phyloP scores from a whole-genome alignment of 2,888 invertebrate species.

The Calameuta pallipes region DNA sequence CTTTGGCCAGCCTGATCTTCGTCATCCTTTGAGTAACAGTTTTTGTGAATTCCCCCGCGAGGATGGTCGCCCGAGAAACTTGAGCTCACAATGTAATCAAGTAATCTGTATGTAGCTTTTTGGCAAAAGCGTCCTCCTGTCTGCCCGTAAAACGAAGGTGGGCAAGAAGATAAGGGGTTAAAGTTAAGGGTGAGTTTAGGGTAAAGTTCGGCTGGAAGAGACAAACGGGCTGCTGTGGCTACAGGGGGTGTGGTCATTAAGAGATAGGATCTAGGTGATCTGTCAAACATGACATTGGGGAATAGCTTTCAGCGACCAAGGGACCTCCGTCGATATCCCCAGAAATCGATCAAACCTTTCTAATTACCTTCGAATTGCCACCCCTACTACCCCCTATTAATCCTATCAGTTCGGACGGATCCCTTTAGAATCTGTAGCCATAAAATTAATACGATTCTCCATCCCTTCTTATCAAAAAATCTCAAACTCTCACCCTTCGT shows the following conservation, averaged over 20 bases:
- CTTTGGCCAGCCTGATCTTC: neutral
- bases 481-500: neutral
- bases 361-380: slow-evolving; percentile 6
- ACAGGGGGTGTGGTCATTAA: slow-evolving; percentile 11
- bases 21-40: neutral
- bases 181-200: neutral
- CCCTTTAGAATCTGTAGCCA: too few species aligned
- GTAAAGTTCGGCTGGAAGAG: neutral
- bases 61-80: neutral
- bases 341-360: slow-evolving; percentile 16
- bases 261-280: slow-evolving; percentile 25
- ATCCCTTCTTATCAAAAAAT: slow-evolving; percentile 2
- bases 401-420: neutral
- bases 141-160: neutral
- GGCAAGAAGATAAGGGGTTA: neutral
- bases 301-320: neutral
- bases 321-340: neutral
- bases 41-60: neutral
- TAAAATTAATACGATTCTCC: too few species aligned
- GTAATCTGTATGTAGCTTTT: neutral
- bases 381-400: slow-evolving; percentile 3
- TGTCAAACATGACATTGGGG: slow-evolving; percentile 15
- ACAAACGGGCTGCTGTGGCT: neutral
- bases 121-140: neutral
- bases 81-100: neutral